Percentiles rank a stretch among this genome's conserved stretches.
phyloP scores from a whole-genome alignment of 2,113 vertebrate species.

The Nymphicus hollandicus region DNA sequence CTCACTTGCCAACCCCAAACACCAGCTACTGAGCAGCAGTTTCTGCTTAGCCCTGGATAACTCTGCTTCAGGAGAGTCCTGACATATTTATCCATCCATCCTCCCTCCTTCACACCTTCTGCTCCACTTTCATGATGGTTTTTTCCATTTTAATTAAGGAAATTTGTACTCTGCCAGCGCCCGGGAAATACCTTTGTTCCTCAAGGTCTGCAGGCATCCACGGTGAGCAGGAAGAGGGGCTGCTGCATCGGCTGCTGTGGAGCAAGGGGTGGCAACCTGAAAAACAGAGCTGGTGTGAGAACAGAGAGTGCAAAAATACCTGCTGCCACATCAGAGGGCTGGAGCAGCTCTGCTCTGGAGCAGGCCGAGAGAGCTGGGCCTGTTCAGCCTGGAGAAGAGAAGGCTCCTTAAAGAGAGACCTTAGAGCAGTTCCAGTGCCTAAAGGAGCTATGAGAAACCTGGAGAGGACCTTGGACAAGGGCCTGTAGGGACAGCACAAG shows the following conservation, averaged over 20 bases:
- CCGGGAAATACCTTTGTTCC: conserved; percentile 16
- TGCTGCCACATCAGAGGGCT: background rate
- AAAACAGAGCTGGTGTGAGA: background rate
- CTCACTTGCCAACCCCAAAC: conserved; percentile 70
- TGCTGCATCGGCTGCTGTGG: background rate
- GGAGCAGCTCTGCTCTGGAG: background rate
- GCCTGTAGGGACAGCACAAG: background rate
- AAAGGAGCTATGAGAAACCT: background rate
- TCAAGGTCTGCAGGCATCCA: background rate
- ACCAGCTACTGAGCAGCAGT: conserved; percentile 39
- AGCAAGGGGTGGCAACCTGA: background rate
- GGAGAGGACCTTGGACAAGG: background rate
- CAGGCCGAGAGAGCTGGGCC: background rate
- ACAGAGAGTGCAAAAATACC: background rate
- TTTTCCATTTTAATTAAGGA: conserved; percentile 55
- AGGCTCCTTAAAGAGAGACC: background rate
- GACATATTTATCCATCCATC: background rate
- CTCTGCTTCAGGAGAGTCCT: conserved; percentile 37
- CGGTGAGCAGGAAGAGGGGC: background rate
- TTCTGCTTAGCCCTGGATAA: conserved; percentile 29
- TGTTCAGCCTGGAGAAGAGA: rapidly evolving
- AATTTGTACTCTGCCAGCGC: conserved; percentile 12
- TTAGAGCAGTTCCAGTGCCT: background rate
- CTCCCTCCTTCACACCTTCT: background rate
- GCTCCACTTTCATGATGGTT: background rate